A percentile compares a stretch with the other conserved stretches of the same genome.
Conservation (phyloP, 2,888 invertebrate genomes). For the Eilema griseolum region DNA sequence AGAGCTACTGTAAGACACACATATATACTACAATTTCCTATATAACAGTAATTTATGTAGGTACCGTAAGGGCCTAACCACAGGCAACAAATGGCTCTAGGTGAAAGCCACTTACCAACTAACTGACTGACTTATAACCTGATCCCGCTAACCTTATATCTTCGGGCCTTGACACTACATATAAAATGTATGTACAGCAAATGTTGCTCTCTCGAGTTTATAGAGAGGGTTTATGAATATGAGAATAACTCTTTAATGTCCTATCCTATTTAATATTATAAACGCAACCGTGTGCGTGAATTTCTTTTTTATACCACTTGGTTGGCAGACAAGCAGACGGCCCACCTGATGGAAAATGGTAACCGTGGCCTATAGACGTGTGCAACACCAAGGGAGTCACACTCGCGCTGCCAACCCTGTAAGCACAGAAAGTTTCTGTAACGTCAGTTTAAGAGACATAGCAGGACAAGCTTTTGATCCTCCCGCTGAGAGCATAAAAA, state of each 20-base stretch:
- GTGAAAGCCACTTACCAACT: constrained; percentile 63
- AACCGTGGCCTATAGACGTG: too few species aligned
- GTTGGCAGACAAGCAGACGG: too few species aligned
- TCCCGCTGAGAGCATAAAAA: too few species aligned
- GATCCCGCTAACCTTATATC: constrained; percentile 52
- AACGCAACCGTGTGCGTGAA: not conserved
- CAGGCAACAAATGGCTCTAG: constrained; percentile 61
- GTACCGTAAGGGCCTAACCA: constrained; percentile 58
- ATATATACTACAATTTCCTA: constrained; percentile 34
- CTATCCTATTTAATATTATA: not conserved
- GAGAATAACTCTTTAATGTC: constrained; percentile 1
- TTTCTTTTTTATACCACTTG: too few species aligned
- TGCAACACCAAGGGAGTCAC: too few species aligned
- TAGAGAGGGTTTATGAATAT: not conserved
- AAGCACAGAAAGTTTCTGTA: too few species aligned
- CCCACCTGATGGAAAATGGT: too few species aligned
- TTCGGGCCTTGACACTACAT: constrained; percentile 45
- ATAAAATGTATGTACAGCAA: constrained; percentile 6
- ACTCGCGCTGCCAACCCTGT: too few species aligned
- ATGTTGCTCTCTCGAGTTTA: not conserved
- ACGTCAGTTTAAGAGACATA: too few species aligned
- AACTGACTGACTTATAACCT: constrained; percentile 63
- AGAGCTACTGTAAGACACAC: constrained; percentile 17
- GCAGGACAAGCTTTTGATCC: too few species aligned
- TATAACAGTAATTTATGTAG: constrained; percentile 57